These are phyloP conservation scores for Clarias pachynema DNA, from an alignment of 2,797 vertebrate species.

Conservation along the genomic window DNA sequence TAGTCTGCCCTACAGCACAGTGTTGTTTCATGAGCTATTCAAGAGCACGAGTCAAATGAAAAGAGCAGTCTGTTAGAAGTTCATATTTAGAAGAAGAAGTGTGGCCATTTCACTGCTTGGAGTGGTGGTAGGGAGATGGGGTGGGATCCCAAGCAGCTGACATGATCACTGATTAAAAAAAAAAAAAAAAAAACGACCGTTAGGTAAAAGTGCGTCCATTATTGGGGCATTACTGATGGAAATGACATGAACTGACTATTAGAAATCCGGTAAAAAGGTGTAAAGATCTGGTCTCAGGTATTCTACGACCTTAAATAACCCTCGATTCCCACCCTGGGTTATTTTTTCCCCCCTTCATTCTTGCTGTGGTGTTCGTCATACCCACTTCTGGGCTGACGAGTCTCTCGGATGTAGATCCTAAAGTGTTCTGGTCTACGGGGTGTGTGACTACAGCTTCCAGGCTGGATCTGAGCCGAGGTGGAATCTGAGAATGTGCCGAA, in stretches of 20 bases:
- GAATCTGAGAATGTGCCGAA: background rate
- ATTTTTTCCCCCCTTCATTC: background rate
- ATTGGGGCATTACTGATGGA: background rate
- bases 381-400: slow-evolving; percentile 17
- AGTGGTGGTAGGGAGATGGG: too few relatives aligned
- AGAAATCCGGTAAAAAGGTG: background rate
- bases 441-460: slow-evolving; percentile 20
- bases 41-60: slow-evolving; percentile 58
- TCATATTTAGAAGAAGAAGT: background rate
- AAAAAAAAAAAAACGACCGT: too few relatives aligned
- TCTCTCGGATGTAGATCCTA: background rate
- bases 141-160: background rate
- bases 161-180: background rate
- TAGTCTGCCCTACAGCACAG: slow-evolving; percentile 42
- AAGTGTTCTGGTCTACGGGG: slow-evolving; percentile 17
- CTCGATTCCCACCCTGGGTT: background rate
- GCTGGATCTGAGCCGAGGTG: slow-evolving; percentile 40
- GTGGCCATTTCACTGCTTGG: background rate
- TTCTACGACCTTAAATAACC: background rate
- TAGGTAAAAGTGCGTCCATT: background rate
- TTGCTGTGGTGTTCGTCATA: background rate
- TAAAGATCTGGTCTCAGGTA: background rate
- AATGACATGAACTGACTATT: background rate
- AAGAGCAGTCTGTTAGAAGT: background rate
- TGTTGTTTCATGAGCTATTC: slow-evolving; percentile 60